Percentiles rank a stretch among this genome's conserved stretches.
phyloP scores from a whole-genome alignment of 2,113 vertebrate species.

The Toxotes chatareus region DNA sequence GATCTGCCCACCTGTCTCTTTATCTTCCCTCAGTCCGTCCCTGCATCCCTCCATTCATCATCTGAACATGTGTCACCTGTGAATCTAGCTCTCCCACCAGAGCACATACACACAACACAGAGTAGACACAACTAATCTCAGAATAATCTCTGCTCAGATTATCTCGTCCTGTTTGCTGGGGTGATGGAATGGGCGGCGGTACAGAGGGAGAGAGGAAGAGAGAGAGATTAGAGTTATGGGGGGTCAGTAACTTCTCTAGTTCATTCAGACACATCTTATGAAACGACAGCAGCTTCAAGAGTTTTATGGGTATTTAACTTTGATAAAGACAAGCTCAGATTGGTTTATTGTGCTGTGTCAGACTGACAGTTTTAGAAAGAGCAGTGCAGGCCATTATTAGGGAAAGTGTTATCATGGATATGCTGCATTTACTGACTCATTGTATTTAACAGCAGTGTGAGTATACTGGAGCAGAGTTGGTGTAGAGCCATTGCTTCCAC shows the following conservation, averaged over 20 bases:
- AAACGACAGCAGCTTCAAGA: conserved; percentile 12
- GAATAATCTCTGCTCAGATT: conserved; percentile 74
- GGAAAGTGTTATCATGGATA: neutral
- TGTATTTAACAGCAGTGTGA: conserved; percentile 12
- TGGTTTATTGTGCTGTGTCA: conserved; percentile 2
- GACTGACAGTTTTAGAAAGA: conserved; percentile 13
- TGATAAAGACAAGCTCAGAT: conserved; percentile 24
- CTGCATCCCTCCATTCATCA: conserved; percentile 33
- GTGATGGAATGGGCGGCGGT: conserved; percentile 35
- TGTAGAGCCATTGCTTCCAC: neutral
- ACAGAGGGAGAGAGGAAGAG: neutral
- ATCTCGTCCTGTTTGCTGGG: conserved; percentile 55
- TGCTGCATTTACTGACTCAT: neutral
- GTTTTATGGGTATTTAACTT: conserved; percentile 2
- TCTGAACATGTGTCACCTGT: conserved; percentile 5
- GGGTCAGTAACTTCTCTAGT: conserved; percentile 48
- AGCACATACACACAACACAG: conserved; percentile 46
- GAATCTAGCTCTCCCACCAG: conserved; percentile 29
- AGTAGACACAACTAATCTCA: conserved; percentile 72
- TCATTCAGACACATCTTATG: conserved; percentile 27
- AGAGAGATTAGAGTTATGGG: conserved; percentile 52
- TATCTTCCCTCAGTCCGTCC: conserved; percentile 26
- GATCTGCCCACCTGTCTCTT: conserved; percentile 49
- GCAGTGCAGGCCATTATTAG: neutral
- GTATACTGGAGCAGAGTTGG: neutral